phyloP scores from a whole-genome alignment of 2,797 vertebrate species.

The Rhinella marina region DNA sequence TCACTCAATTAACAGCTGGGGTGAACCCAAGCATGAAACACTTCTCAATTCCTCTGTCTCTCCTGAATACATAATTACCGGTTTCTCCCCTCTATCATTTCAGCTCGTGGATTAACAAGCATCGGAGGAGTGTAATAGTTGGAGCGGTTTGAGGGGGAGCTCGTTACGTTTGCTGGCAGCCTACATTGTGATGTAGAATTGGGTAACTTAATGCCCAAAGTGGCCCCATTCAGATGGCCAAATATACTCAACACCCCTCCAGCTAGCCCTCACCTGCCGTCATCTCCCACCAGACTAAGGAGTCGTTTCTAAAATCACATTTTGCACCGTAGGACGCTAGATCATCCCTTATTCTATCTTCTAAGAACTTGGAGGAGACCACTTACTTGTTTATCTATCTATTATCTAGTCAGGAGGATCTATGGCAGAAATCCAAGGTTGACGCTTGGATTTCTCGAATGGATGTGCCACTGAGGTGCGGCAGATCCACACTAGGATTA shows the following conservation, averaged over 20 bases:
- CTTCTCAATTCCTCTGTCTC: conserved; percentile 62
- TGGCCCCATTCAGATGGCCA: conserved; percentile 47
- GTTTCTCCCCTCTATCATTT: conserved; percentile 63
- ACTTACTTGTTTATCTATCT: too few species aligned
- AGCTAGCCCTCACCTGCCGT: conserved; percentile 47
- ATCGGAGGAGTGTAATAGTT: conserved; percentile 47
- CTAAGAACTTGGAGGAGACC: too few species aligned
- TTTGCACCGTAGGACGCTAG: not conserved
- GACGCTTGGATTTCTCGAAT: too few species aligned
- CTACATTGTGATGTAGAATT: conserved; percentile 54
- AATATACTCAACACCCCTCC: conserved; percentile 19
- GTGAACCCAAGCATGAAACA: conserved; percentile 61
- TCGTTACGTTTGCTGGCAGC: conserved; percentile 26
- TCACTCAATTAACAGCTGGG: conserved; percentile 66
- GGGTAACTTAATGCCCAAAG: conserved; percentile 33
- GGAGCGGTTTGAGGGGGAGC: not conserved
- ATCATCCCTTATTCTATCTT: too few species aligned
- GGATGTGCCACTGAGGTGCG: too few species aligned
- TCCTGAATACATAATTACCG: conserved; percentile 65
- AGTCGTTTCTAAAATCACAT: not conserved
- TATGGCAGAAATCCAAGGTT: too few species aligned
- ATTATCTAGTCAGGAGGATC: too few species aligned
- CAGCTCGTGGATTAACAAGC: conserved; percentile 54
- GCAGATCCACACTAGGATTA: too few species aligned
- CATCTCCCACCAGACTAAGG: not conserved